Evolutionary conservation across 2,888 invertebrate genomes (phyloP).

Genomic region (Drosophila setosimentum): DNA sequence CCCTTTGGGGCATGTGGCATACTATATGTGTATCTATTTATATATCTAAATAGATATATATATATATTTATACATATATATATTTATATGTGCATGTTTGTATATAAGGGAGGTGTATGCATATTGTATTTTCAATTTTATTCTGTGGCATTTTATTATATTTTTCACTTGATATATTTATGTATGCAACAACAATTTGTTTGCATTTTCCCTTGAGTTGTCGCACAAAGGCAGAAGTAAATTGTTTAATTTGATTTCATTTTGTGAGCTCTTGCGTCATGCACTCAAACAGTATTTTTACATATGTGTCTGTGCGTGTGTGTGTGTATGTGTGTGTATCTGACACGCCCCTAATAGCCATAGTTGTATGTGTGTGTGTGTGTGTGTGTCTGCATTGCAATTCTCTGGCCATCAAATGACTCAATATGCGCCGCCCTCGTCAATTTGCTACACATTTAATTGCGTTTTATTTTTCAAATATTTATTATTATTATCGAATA

Average conservation of each 20-base stretch:
- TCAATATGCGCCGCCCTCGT: conserved; percentile 57
- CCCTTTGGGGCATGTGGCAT: conserved; percentile 42
- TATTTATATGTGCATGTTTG: conserved; percentile 11
- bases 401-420: conserved; percentile 67
- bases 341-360: conserved; percentile 38
- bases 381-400: conserved; percentile 51
- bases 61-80: conserved; percentile 16
- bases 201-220: conserved; percentile 80
- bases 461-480: conserved; percentile 80
- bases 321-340: conserved; percentile 7
- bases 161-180: conserved; percentile 74
- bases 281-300: conserved; percentile 30
- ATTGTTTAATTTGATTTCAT: conserved; percentile 81
- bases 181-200: conserved; percentile 72
- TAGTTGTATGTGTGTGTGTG: conserved; percentile 17
- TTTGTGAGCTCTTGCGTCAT: conserved; percentile 74
- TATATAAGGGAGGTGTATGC: conserved; percentile 15
- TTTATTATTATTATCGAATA: conserved; percentile 80
- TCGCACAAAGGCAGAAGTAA: conserved; percentile 80
- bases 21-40: conserved; percentile 23
- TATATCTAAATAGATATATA: conserved; percentile 34
- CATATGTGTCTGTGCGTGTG: neutral
- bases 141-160: conserved; percentile 65
- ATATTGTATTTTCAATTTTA: conserved; percentile 70
- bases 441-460: conserved; percentile 68